Evolutionary conservation across 2,113 vertebrate species (phyloP), one percentile per base, ranked within the genome.

Genomic region (Oncorhynchus gorbuscha): DNA sequence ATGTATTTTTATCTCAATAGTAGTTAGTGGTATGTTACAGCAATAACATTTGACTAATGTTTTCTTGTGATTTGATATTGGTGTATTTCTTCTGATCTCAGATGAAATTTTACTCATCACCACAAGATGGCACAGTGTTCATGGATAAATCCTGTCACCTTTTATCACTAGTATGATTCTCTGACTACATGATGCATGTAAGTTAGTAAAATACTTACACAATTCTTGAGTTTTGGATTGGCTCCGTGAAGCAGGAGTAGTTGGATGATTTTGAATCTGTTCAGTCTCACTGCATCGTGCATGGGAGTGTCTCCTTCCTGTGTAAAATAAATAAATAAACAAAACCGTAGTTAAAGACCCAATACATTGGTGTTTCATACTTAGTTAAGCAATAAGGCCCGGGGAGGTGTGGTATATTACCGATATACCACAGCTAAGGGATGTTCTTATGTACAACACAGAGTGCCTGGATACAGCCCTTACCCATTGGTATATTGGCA

Each of bases 251-350:
- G 90, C 79, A 99, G 95, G 76, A 99, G 79, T 14, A 99, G 95
- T 78, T 95, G 88, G 84, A 98, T 95, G 91, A 98, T 95, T 87
- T 95, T 97, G 84, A 97, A 97, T 55, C 96, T 93, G 87, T 96
- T 98, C 79, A 97, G 89, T 12, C 97, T 95, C 81, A 99, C 96
- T 0, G 97, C 97, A 0, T 99, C 97, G 0, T 99, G 98, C 93
- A 98, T 92, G 0, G 97, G 95, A 0, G 96, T 96, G 80, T 99
- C 97, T 59, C 97, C 97, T 69, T 99, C 97, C 97, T 98, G 26
- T 32, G 69, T 0, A 74, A 76, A 39, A 11, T 28, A 2, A 30
- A 26, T 8, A 24, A 66, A 24, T 13, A 70, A 3, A 1, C 30
- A 20, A 73, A 4, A 32, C 18, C 1, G 12, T 3, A 45, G 6